A percentile compares a stretch with the other conserved stretches of the same genome.
These are phyloP conservation scores for Leptinotarsa lineolata DNA, from an alignment of 1,140 invertebrate genomes.

Conservation along the genomic window DNA sequence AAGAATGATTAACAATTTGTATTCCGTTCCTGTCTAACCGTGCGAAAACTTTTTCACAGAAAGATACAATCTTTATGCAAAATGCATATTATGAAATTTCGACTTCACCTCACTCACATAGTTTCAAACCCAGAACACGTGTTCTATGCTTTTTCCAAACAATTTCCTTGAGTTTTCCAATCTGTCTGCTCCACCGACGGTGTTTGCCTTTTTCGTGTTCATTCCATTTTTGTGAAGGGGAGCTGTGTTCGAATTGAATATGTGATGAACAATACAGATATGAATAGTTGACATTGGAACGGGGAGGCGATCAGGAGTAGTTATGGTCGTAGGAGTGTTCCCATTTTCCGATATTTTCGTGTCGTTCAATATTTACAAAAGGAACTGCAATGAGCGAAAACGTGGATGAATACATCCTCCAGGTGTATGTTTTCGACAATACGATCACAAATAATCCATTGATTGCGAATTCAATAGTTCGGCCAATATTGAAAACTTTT, in stretches of 20 bases:
- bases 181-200: not conserved
- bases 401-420: no score
- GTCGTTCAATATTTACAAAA: no score
- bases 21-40: not conserved
- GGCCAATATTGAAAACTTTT: no score
- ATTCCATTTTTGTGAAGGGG: not conserved
- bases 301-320: no score
- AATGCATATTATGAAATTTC: not conserved
- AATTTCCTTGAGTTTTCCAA: slow-evolving; percentile 17
- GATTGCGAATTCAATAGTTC: no score
- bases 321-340: no score
- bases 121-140: slow-evolving; percentile 11
- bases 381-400: no score
- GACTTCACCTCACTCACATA: slow-evolving; percentile 6
- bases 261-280: not conserved
- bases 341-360: no score
- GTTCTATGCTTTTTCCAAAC: slow-evolving; percentile 1
- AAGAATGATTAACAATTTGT: slow-evolving; percentile 5
- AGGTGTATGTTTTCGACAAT: no score
- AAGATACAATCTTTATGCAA: not conserved
- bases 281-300: not conserved
- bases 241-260: not conserved
- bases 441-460: no score
- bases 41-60: not conserved
- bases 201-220: slow-evolving; percentile 9